Base-by-base conservation (phyloP, 2,113 vertebrate genomes). In the Hydrochoerus hydrochaeris region DNA sequence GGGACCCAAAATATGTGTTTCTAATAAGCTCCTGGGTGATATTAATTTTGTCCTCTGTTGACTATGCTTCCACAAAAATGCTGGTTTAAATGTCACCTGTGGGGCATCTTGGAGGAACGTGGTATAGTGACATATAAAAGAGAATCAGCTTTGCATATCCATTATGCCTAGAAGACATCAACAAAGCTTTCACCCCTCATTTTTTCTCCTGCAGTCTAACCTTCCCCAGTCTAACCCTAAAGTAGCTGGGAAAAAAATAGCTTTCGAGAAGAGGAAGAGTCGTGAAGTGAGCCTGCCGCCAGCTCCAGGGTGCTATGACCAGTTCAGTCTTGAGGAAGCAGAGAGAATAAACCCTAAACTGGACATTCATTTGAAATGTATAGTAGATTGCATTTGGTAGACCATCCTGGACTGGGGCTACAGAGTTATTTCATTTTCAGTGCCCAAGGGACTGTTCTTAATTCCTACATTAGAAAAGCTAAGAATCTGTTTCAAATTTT, bases 401-500 rank as follows among this genome's bases (percentile, higher is more conserved):
- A 49, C 12, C 20, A 0, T 57, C 54, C 17, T 16, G 17, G 41
- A 63, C 41, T 85, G 13, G 13, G 88, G 11, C 75, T 87, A 88
- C 6, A 35, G 5, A 52, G n/a, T 67, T 69, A 35, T 10, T 81
- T 65, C 46, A 80, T 30, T 83, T 87, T 82, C 60, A 8, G n/a
- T 52, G 3, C 62, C 32, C 58, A 92, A 77, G 17, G 17, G 9
- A 46, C 28, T 93, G 58, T 85, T 82, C 83, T 35, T 77, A 44
- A 58, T 90, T 88, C 52, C 35, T 52, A 46, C 69, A 41, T 77
- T 44, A 82, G 35, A 90, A 95, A 93, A 87, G 44, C 81, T 84
- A 2, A 0, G 19, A 7, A 52, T 81, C 62, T 96, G 65, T 89
- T 91, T 83, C 32, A 73, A 77, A 95, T 65, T 93, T 91, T 87